Percentiles rank a stretch among this genome's conserved stretches.
Evolutionary conservation across 2,888 invertebrate genomes (phyloP).

Genomic region (Cheiracanthium punctorium): DNA sequence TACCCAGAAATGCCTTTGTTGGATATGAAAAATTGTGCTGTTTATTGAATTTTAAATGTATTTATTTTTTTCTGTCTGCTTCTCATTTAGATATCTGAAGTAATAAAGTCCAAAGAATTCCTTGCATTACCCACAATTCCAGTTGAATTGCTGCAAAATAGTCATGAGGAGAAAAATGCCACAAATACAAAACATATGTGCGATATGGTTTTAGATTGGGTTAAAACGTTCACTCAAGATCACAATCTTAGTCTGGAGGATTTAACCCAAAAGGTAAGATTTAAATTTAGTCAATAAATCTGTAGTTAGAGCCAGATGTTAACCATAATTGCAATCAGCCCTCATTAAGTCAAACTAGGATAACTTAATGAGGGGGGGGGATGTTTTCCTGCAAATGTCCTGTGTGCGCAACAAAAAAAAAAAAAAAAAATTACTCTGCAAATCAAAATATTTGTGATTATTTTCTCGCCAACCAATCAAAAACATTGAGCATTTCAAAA

Average conservation of each 20-base stretch:
- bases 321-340: too few relatives aligned
- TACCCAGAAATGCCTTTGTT: background rate
- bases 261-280: constrained; percentile 80
- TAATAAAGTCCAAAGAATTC: constrained; percentile 82
- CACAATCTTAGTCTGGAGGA: constrained; percentile 75
- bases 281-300: too few relatives aligned
- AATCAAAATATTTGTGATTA: too few relatives aligned
- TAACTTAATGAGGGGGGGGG: too few relatives aligned
- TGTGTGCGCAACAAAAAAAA: too few relatives aligned
- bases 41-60: background rate
- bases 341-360: too few relatives aligned
- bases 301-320: too few relatives aligned
- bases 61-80: background rate
- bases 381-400: too few relatives aligned
- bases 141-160: constrained; percentile 85
- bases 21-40: background rate
- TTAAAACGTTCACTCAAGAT: constrained; percentile 76
- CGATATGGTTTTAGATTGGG: constrained; percentile 82
- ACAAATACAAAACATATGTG: constrained; percentile 80
- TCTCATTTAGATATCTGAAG: constrained; percentile 82
- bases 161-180: constrained; percentile 81
- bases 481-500: too few relatives aligned
- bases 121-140: constrained; percentile 82
- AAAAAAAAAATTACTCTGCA: too few relatives aligned
- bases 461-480: too few relatives aligned